Evolutionary conservation across 1,140 invertebrate species (phyloP), one percentile per base, ranked within the genome.

Genomic region (Trichonephila inaurata): DNA sequence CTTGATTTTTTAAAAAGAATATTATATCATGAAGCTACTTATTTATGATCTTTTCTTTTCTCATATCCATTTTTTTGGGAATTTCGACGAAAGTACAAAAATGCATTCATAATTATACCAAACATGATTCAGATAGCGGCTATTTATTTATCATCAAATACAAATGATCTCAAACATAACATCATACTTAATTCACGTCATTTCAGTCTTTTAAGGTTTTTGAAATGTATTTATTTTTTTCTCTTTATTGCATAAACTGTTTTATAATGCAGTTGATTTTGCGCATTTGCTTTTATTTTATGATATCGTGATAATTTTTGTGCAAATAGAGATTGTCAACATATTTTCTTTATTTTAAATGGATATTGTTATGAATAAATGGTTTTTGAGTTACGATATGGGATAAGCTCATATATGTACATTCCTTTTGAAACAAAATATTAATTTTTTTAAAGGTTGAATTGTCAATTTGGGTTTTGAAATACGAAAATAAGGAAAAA

Each of bases 61-160:
- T 88, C 85, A 62, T 88, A 33, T 24, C 51, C 58, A 88, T 87
- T 64, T 51, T 88, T 66, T 88, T 88, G 24, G 18, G 61, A 88
- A 88, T 62, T 77, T 6, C 72, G 6, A 19, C 33, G 86, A 88
- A 88, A 88, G 62, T 88, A 88, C 86, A 62, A 88, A 88, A 66
- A 85, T 24, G 1, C 44, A 58, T 64, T 88, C 86, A 88, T 88
- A 64, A 88, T 21, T n/a, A 51, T 28, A 62, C 33, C 33, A 40
- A 85, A 64, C 60, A 88, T 88, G n/a, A 88, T 88, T 88, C 51
- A 33, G 61, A 88, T 44, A 64, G 33, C 83, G 44, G 33, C 51
- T 88, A 88, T 88, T 88, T 88, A 88, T 88, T 88, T 61, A 51
- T 88, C 61, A 88, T 88, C 62, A 33, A n/a, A 62, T 88, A 66